A percentile compares a stretch with the other conserved stretches of the same genome.
Evolutionary conservation across 92 coral and sea anemone genomes (phyloP).

Genomic region (Parazoanthus atlanticus): DNA sequence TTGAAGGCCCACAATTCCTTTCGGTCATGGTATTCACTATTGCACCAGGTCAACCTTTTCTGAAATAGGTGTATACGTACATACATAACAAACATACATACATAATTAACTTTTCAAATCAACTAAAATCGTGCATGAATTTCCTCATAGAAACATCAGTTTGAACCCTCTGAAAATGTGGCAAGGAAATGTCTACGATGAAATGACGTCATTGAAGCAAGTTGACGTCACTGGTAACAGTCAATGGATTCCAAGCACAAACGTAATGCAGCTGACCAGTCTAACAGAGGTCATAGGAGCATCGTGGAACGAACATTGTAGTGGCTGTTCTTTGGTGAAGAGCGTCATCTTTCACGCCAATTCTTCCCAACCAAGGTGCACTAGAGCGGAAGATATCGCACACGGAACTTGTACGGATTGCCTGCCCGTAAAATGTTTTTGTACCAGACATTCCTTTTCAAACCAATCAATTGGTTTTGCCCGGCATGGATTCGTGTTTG

Average conservation of each 20-base stretch:
- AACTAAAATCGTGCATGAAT: background rate
- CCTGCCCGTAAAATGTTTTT: slow-evolving; percentile 20
- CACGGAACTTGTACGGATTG: slow-evolving; percentile 29
- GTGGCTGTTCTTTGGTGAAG: slow-evolving; percentile 53
- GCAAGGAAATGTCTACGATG: slow-evolving; percentile 49
- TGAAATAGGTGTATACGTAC: too few species aligned
- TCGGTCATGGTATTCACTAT: too few species aligned
- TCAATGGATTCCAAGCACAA: slow-evolving; percentile 42
- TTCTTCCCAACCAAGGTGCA: slow-evolving; percentile 6
- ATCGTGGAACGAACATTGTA: slow-evolving; percentile 62
- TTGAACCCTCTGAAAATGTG: slow-evolving; percentile 45
- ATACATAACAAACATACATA: too few species aligned
- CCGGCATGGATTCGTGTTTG: slow-evolving; percentile 23
- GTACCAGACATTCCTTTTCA: background rate
- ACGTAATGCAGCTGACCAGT: slow-evolving; percentile 41
- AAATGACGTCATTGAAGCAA: slow-evolving; percentile 49
- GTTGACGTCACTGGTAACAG: slow-evolving; percentile 47
- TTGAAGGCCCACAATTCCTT: too few species aligned
- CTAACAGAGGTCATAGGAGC: slow-evolving; percentile 57
- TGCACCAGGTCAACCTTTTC: too few species aligned
- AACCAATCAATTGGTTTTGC: slow-evolving; percentile 12
- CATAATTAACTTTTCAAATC: background rate
- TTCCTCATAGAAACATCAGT: slow-evolving; percentile 47
- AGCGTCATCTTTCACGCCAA: slow-evolving; percentile 12
- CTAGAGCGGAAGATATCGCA: slow-evolving; percentile 3